Evolutionary conservation across 2,888 invertebrate species (phyloP).

Genomic region (Podotricha telesiphe): DNA sequence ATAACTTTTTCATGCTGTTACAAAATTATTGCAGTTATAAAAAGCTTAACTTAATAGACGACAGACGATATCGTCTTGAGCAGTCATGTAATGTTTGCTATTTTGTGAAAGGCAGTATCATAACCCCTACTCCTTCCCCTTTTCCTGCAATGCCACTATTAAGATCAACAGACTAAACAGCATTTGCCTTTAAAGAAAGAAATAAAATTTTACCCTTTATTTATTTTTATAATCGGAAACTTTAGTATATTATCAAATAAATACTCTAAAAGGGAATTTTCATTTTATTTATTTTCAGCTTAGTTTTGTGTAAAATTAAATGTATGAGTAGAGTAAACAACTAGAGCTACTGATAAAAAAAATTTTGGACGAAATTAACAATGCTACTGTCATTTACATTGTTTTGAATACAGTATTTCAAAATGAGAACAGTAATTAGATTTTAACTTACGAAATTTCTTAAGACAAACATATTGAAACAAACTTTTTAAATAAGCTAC

Average conservation of each 20-base stretch:
- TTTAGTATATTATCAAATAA: no score
- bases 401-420: background rate
- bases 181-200: no score
- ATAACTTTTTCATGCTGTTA: slow-evolving; percentile 39
- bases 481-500: background rate
- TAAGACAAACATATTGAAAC: no score
- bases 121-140: no score
- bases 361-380: background rate
- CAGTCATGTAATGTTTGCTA: no score
- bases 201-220: background rate
- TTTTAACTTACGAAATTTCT: background rate
- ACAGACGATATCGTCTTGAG: no score
- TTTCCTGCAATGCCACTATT: no score
- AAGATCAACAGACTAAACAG: no score
- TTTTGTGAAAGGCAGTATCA: no score
- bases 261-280: background rate
- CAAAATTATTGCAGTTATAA: slow-evolving; percentile 38
- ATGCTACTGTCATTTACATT: background rate
- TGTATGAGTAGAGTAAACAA: background rate
- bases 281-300: background rate
- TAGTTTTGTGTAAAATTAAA: background rate
- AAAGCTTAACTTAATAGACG: slow-evolving; percentile 37
- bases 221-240: background rate
- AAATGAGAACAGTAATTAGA: background rate
- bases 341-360: background rate